A percentile compares a stretch with the other conserved stretches of the same genome.
Conservation (phyloP, 2,797 vertebrate genomes). For the Rachycentron canadum region DNA sequence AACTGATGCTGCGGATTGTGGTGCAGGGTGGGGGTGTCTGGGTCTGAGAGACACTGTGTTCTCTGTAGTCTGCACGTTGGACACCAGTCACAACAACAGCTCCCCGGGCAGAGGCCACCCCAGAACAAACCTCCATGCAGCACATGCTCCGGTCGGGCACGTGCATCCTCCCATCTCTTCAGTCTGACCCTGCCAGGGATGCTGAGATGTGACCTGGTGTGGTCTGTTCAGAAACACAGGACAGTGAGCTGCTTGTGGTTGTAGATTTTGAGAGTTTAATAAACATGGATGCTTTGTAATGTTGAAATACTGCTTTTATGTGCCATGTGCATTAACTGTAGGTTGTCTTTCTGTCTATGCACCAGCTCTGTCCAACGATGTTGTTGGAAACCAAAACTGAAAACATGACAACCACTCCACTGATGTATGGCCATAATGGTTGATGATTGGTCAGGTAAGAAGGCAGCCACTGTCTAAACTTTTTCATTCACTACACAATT, state of each 20-base stretch:
- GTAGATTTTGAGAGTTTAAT: neutral
- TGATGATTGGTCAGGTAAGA: no score
- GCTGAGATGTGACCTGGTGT: slow-evolving; percentile 18
- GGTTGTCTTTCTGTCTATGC: no score
- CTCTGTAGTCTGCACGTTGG: slow-evolving; percentile 52
- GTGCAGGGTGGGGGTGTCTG: slow-evolving; percentile 18
- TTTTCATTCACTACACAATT: no score
- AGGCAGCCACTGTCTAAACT: no score
- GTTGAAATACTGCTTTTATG: neutral
- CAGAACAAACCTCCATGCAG: slow-evolving; percentile 32
- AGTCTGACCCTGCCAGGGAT: slow-evolving; percentile 19
- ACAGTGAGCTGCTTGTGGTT: neutral
- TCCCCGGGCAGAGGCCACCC: slow-evolving; percentile 25
- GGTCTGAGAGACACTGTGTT: slow-evolving; percentile 43
- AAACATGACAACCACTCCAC: no score
- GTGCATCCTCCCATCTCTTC: slow-evolving; percentile 36
- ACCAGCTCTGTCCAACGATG: no score
- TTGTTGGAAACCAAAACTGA: no score
- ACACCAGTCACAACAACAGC: slow-evolving; percentile 52
- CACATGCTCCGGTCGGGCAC: slow-evolving; percentile 54
- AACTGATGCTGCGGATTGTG: slow-evolving; percentile 23
- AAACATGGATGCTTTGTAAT: neutral
- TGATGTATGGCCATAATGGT: no score
- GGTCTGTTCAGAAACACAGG: neutral
- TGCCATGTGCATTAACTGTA: neutral